These are phyloP conservation scores for Agelaius tricolor DNA, from an alignment of 2,113 vertebrate species.

Conservation along the genomic window DNA sequence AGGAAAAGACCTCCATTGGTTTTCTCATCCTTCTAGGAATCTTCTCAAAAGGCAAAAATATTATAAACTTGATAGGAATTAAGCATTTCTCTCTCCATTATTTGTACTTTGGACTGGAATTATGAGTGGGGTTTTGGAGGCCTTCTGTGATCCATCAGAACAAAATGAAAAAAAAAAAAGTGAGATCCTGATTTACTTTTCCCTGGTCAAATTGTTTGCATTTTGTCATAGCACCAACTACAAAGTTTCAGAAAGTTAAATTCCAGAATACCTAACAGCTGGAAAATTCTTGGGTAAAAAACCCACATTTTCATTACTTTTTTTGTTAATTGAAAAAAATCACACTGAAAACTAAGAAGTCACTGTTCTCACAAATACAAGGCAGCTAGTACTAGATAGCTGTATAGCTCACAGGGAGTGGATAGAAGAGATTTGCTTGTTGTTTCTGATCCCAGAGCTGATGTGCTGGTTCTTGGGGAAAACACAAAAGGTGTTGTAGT, in stretches of 20 bases:
- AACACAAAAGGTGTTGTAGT: neutral
- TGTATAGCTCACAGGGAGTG: neutral
- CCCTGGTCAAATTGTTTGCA: neutral
- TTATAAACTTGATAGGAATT: neutral
- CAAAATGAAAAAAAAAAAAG: neutral
- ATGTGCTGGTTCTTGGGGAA: neutral
- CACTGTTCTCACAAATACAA: neutral
- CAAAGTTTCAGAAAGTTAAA: neutral
- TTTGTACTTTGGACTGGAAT: neutral
- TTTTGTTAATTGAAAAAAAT: neutral
- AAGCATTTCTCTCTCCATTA: neutral
- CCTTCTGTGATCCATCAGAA: neutral
- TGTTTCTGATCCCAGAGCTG: neutral
- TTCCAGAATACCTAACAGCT: neutral
- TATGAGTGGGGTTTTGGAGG: neutral
- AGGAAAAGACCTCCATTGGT: neutral
- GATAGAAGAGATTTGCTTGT: neutral
- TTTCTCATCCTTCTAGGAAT: neutral
- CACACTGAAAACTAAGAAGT: neutral
- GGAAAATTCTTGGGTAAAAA: neutral
- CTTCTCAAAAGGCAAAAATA: neutral
- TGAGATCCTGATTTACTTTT: neutral
- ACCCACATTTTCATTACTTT: rapidly evolving
- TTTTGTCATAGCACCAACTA: neutral
- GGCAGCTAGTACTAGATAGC: neutral